Base-by-base conservation (phyloP, 92 coral and sea anemone species). In the Diadumene lineata region DNA sequence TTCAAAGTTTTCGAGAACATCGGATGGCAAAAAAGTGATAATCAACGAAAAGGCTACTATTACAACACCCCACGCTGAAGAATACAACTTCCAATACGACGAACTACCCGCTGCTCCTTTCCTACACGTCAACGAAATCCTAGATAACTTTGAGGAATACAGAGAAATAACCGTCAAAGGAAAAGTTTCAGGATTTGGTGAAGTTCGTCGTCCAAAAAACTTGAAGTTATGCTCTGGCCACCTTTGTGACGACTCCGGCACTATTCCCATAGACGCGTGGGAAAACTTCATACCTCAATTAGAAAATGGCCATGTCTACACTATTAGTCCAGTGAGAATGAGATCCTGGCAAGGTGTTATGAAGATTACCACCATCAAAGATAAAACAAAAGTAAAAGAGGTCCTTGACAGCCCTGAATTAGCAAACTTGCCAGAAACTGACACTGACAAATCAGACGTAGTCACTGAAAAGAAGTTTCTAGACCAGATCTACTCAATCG, bases 1-100 rank as follows among this genome's bases (percentile, higher is more conserved):
- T 26, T 3, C 65, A 21, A 60, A 60, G 32, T 60, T 21, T 32
- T 60, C 65, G 6, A 60, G 31, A 60, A 80, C 79, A 13, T 29
- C 68, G n/a, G 79, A 85, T 60, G n/a, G n/a, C n/a, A n/a, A n/a
- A n/a, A n/a, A n/a, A n/a, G n/a, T n/a, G 11, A 85, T 85, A 60
- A 57, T 85, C 19, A 81, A 81, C 58, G 75, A 81, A 34, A 75
- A 74, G 75, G 76, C 89, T 6, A 75, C 64, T 23, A 74, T 85
- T 11, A 74, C 82, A 1, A 50, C 74, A 3, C 82, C 86, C 1
- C 38, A 17, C 16, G 86, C 79, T 28, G 66, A 57, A 7, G 86
- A 85, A 62, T 85, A 74, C 43, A 61, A 34, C 25, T 85, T 85
- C 72, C 86, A 80, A 58, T 85, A 32, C 34, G 32, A 66, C 15